Evolutionary conservation across 1,140 invertebrate genomes (phyloP).

Genomic region (Hyles euphorbiae): DNA sequence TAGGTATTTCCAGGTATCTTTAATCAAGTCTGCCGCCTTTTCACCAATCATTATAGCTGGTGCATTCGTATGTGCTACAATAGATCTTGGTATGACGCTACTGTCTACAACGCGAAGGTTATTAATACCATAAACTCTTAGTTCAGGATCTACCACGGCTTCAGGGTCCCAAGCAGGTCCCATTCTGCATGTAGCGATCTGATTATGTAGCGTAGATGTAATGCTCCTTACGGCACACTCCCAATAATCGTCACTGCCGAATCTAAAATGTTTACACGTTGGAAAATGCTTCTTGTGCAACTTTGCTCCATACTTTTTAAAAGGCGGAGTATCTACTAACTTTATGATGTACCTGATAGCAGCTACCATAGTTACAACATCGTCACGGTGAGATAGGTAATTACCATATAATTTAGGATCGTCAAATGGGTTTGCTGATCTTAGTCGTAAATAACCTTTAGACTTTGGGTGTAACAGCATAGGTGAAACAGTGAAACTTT

Average conservation of each 20-base stretch:
- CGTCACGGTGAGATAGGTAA: constrained; percentile 81
- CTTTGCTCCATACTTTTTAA: constrained; percentile 77
- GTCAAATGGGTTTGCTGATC: constrained; percentile 82
- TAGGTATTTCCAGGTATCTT: constrained; percentile 71
- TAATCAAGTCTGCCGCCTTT: constrained; percentile 89
- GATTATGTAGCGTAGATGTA: constrained; percentile 81
- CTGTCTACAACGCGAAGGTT: constrained; percentile 85
- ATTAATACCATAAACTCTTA: constrained; percentile 82
- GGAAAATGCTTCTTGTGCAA: constrained; percentile 77
- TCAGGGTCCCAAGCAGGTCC: constrained; percentile 79
- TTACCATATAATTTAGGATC: constrained; percentile 85
- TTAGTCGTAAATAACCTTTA: constrained; percentile 80
- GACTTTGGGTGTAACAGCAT: constrained; percentile 86
- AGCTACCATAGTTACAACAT: constrained; percentile 81
- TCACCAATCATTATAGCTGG: constrained; percentile 91
- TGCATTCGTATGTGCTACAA: constrained; percentile 84
- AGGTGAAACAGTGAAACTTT: constrained; percentile 81
- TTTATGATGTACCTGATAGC: constrained; percentile 80
- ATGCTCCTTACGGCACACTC: constrained; percentile 81
- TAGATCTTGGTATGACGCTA: constrained; percentile 84
- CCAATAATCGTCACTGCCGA: constrained; percentile 82
- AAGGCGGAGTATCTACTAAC: constrained; percentile 77
- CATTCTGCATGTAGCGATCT: constrained; percentile 85
- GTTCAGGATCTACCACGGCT: constrained; percentile 84
- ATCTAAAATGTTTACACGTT: constrained; percentile 74